Percentiles rank a stretch among this genome's conserved stretches.
Conservation (phyloP, 2,797 vertebrate genomes). For the Menidia menidia region DNA sequence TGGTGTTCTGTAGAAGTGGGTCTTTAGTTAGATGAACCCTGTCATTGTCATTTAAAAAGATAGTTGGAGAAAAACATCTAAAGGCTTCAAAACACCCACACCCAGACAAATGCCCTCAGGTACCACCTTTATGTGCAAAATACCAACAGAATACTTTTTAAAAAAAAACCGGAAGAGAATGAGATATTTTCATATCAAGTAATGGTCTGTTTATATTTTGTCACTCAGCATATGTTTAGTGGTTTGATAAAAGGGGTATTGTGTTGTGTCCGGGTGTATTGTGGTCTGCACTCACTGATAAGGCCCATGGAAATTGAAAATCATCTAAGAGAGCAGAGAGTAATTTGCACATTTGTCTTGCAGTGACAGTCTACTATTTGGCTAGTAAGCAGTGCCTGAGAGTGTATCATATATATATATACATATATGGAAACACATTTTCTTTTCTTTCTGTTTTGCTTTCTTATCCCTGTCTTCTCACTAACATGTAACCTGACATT, state of each 20-base stretch:
- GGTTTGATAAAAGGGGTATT: not conserved
- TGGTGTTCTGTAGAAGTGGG: not conserved
- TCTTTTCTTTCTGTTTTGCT: conserved; percentile 25
- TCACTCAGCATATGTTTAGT: not conserved
- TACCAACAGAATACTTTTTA: too few species aligned
- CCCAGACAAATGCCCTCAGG: not conserved
- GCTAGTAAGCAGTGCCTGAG: not conserved
- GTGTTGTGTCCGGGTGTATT: not conserved
- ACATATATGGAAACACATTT: not conserved
- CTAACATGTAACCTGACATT: conserved; percentile 39
- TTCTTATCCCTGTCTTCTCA: conserved; percentile 14
- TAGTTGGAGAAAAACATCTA: too few species aligned
- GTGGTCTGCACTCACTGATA: not conserved
- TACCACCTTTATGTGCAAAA: too few species aligned
- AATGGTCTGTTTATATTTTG: not conserved
- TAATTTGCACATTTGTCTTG: not conserved
- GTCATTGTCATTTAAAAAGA: too few species aligned
- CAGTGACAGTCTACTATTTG: not conserved
- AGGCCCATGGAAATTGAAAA: not conserved
- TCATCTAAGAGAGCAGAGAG: not conserved
- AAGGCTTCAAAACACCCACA: too few species aligned
- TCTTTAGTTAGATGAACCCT: too few species aligned
- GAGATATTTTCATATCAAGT: not conserved
- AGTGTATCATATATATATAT: not conserved
- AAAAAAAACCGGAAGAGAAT: too few species aligned